phyloP scores from a whole-genome alignment of 1,140 invertebrate genomes.

The Euschistus heros region DNA sequence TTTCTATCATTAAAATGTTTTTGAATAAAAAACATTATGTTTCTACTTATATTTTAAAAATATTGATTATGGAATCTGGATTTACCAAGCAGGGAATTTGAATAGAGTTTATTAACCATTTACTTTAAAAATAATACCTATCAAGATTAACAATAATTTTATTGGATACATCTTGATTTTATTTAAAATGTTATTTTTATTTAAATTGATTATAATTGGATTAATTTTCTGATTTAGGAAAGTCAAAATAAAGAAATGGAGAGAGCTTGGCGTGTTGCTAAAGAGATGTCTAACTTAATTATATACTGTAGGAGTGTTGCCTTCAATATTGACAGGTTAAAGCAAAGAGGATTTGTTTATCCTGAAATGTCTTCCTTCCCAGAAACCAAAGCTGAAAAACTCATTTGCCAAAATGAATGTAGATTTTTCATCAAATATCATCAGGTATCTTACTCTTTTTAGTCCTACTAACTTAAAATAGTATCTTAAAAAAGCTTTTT shows the following conservation, averaged over 20 bases:
- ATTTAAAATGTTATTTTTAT: too few species aligned
- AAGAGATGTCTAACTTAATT: constrained; percentile 92
- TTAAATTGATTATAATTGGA: neutral
- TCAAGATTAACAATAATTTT: too few species aligned
- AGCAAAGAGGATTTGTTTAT: constrained; percentile 58
- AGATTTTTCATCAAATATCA: constrained; percentile 79
- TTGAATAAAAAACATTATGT: too few species aligned
- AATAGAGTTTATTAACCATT: too few species aligned
- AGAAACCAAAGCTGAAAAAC: constrained; percentile 87
- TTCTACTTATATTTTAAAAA: too few species aligned
- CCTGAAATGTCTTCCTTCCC: constrained; percentile 92
- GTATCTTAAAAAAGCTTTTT: neutral
- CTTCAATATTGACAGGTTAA: constrained; percentile 58
- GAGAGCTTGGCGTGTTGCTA: constrained; percentile 75
- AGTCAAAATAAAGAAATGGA: constrained; percentile 79
- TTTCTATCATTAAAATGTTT: too few species aligned
- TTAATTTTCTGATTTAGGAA: constrained; percentile 39
- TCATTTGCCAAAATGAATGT: constrained; percentile 68
- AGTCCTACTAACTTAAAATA: too few species aligned
- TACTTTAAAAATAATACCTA: too few species aligned
- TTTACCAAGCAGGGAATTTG: too few species aligned
- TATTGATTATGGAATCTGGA: too few species aligned
- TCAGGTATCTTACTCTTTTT: constrained; percentile 37
- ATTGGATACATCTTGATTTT: too few species aligned
- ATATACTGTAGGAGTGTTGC: constrained; percentile 89